phyloP scores from a whole-genome alignment of 2,113 vertebrate genomes.

The Sitta europaea region DNA sequence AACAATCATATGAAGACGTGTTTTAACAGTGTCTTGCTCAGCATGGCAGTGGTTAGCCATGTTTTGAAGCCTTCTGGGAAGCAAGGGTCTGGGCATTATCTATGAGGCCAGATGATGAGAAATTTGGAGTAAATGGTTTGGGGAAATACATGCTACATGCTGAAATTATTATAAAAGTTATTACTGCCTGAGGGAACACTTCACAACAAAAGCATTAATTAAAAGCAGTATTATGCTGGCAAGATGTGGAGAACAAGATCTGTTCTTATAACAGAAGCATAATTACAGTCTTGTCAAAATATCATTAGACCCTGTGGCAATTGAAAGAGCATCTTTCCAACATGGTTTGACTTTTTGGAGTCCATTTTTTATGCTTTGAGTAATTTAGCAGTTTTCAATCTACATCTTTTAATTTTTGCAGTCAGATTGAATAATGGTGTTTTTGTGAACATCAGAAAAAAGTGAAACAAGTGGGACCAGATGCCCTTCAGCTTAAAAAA shows the following conservation, averaged over 20 bases:
- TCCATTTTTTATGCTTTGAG: background rate
- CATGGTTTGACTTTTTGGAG: background rate
- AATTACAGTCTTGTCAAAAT: conserved; percentile 60
- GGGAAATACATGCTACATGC: background rate
- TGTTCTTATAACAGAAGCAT: conserved; percentile 34
- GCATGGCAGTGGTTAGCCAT: background rate
- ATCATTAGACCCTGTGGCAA: conserved; percentile 27
- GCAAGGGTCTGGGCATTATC: background rate
- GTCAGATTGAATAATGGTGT: background rate
- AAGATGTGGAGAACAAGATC: conserved; percentile 20
- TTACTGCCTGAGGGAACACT: conserved; percentile 9
- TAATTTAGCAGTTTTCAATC: background rate
- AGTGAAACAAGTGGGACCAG: background rate
- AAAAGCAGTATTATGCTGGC: conserved; percentile 38
- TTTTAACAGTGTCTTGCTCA: conserved; percentile 1
- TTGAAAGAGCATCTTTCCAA: background rate
- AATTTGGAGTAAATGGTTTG: conserved; percentile 14
- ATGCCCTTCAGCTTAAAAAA: background rate
- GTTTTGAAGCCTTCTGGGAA: conserved; percentile 22
- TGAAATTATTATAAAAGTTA: conserved; percentile 54
- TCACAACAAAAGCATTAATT: conserved; percentile 60
- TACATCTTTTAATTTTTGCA: background rate
- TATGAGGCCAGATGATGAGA: background rate
- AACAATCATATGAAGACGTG: background rate
- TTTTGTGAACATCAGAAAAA: background rate